Evolutionary conservation across 2,113 vertebrate genomes (phyloP).

Genomic region (Vireo altiloquus): DNA sequence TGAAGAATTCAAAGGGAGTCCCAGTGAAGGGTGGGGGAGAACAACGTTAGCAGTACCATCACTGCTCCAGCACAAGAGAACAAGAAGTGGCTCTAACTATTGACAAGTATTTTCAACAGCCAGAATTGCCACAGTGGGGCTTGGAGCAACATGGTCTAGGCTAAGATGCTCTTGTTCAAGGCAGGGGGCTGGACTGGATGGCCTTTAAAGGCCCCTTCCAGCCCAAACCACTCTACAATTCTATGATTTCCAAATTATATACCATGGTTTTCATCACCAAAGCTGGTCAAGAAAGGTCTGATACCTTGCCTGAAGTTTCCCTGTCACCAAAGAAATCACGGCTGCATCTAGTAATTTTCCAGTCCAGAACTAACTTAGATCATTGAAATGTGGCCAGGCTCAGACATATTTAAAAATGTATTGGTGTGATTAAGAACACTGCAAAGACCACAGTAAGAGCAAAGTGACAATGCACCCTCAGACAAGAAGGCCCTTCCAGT

Average conservation of each 20-base stretch:
- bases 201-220: neutral
- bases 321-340: neutral
- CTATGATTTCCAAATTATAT: neutral
- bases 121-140: neutral
- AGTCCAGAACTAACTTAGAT: neutral
- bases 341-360: neutral
- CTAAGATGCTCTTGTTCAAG: neutral
- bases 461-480: neutral
- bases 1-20: neutral
- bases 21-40: neutral
- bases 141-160: neutral
- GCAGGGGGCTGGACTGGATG: neutral
- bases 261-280: neutral
- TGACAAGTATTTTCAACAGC: neutral
- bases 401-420: neutral
- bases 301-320: neutral
- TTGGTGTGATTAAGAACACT: neutral
- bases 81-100: neutral
- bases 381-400: neutral
- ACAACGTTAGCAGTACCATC: neutral
- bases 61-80: neutral
- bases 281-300: neutral
- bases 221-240: neutral
- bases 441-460: neutral
- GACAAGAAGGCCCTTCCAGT: neutral